A percentile compares a stretch with the other conserved stretches of the same genome.
phyloP scores from a whole-genome alignment of 2,797 vertebrate genomes.

The Spea hammondii region DNA sequence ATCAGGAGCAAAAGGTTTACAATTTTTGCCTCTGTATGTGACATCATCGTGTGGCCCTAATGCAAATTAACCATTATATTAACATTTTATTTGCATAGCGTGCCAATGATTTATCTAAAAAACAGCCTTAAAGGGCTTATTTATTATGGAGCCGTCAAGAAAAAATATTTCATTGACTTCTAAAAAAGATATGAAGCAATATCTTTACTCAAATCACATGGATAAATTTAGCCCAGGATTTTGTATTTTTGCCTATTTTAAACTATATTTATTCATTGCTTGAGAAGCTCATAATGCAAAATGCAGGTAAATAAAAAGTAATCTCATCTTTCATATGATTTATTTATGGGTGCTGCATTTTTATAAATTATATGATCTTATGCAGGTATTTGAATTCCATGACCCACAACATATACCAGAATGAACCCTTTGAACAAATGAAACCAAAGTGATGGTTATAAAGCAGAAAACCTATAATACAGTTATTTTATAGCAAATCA shows the following conservation, averaged over 20 bases:
- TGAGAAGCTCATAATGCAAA: neutral
- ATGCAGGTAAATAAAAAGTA: neutral
- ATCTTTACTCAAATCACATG: too few relatives aligned
- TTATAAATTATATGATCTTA: conserved; percentile 7
- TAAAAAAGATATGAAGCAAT: too few relatives aligned
- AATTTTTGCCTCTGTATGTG: too few relatives aligned
- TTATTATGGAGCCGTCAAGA: too few relatives aligned
- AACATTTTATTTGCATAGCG: too few relatives aligned
- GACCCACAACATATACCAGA: conserved; percentile 16
- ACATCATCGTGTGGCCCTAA: too few relatives aligned
- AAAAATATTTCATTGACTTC: too few relatives aligned
- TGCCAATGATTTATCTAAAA: too few relatives aligned
- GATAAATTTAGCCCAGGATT: neutral
- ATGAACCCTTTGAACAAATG: conserved; percentile 9
- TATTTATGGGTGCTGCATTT: conserved; percentile 19
- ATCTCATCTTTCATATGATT: neutral
- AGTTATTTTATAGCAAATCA: conserved; percentile 26
- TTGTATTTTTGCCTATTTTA: neutral
- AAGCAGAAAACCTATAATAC: neutral
- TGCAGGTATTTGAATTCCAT: neutral
- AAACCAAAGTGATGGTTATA: neutral
- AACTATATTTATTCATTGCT: neutral
- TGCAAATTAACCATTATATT: too few relatives aligned
- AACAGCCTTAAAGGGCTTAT: too few relatives aligned
- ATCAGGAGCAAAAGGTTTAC: neutral